A percentile compares a stretch with the other conserved stretches of the same genome.
These are phyloP conservation scores for Balanococcus diminutus DNA, from an alignment of 2,888 invertebrate species.

Conservation along the genomic window DNA sequence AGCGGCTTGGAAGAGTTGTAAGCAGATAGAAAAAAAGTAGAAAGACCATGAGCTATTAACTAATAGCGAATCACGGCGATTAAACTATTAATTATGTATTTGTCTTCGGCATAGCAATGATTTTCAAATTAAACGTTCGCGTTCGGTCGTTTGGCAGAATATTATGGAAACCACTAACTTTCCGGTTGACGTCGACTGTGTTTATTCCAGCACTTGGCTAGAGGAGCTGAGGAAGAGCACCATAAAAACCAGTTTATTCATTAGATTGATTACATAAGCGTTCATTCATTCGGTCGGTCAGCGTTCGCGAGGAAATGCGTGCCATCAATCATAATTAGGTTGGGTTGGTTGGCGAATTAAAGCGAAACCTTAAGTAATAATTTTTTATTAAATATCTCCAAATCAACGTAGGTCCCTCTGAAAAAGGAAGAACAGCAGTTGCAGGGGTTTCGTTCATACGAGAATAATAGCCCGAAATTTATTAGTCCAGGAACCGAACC, in stretches of 20 bases:
- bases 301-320: conserved; percentile 41
- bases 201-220: not conserved
- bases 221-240: conserved; percentile 38
- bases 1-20: not conserved
- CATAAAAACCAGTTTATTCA: conserved; percentile 31
- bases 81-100: conserved; percentile 36
- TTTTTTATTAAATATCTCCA: not conserved
- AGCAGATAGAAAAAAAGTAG: not conserved
- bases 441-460: not conserved
- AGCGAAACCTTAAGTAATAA: conserved; percentile 12
- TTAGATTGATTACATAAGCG: conserved; percentile 32
- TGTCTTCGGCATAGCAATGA: not conserved
- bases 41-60: conserved; percentile 50
- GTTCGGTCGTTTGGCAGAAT: too few relatives aligned
- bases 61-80: conserved; percentile 36
- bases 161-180: conserved; percentile 6
- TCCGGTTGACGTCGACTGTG: conserved; percentile 2
- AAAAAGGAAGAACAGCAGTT: too few relatives aligned
- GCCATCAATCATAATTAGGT: conserved; percentile 27
- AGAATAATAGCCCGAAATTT: not conserved
- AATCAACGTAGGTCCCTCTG: not conserved
- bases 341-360: conserved; percentile 33
- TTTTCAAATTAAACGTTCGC: conserved; percentile 14
- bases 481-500: too few relatives aligned
- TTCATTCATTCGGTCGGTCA: conserved; percentile 22